Evolutionary conservation across 2,888 invertebrate genomes (phyloP).

Genomic region (Electrophaes corylata): DNA sequence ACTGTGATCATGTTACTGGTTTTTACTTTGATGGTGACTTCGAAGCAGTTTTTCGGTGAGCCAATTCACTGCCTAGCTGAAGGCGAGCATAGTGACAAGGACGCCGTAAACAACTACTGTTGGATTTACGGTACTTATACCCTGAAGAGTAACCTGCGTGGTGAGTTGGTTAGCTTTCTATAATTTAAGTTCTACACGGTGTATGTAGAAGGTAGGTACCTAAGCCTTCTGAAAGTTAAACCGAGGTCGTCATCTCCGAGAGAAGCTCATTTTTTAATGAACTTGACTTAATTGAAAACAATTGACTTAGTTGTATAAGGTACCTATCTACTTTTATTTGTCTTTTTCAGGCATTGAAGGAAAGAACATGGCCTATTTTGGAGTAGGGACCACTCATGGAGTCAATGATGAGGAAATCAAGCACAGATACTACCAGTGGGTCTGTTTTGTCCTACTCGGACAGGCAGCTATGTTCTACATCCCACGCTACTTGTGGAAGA

Average conservation of each 20-base stretch:
- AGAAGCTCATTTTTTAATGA: no score
- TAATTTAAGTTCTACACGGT: neutral
- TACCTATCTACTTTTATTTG: no score
- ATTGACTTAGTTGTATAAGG: no score
- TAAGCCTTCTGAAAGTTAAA: no score
- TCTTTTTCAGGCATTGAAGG: constrained; percentile 72
- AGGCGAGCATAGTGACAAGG: constrained; percentile 75
- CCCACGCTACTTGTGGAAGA: constrained; percentile 89
- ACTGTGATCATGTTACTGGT: constrained; percentile 89
- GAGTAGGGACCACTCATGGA: constrained; percentile 71
- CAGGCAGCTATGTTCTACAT: constrained; percentile 88
- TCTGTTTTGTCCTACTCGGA: constrained; percentile 87
- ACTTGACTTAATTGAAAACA: no score
- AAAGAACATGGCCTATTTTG: constrained; percentile 75
- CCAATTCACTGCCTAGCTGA: constrained; percentile 90
- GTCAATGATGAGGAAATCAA: constrained; percentile 79
- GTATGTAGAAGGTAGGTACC: neutral
- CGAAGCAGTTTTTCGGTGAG: constrained; percentile 93
- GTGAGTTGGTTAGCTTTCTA: constrained; percentile 49
- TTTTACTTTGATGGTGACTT: constrained; percentile 89
- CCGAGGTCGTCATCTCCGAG: no score
- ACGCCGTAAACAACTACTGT: constrained; percentile 89
- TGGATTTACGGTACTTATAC: constrained; percentile 92
- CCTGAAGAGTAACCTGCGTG: constrained; percentile 67
- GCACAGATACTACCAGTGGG: constrained; percentile 89